Conservation (phyloP, 2,888 invertebrate species). For the Nasonovia ribisnigri region DNA sequence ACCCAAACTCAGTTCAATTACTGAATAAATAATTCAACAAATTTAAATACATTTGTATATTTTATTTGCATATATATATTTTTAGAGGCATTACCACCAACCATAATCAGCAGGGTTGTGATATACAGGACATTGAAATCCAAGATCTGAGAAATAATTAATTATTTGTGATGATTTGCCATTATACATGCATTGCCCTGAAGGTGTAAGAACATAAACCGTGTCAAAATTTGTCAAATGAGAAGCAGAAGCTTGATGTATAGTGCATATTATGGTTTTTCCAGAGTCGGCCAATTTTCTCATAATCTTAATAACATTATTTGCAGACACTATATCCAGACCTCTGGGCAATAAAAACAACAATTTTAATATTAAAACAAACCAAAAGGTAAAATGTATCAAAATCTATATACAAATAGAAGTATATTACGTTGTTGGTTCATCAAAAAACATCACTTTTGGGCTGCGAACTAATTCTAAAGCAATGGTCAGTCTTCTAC, state of each 20-base stretch:
- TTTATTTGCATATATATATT: not conserved
- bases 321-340: constrained; percentile 84
- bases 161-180: constrained; percentile 83
- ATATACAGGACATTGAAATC: constrained; percentile 81
- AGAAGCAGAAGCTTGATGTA: constrained; percentile 91
- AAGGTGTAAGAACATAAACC: constrained; percentile 81
- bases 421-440: constrained; percentile 57
- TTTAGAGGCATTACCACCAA: constrained; percentile 69
- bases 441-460: constrained; percentile 61
- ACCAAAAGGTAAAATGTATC: not conserved
- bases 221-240: constrained; percentile 91
- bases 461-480: constrained; percentile 60
- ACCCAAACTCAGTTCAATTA: constrained; percentile 84
- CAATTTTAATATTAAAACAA: not conserved
- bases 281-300: constrained; percentile 87
- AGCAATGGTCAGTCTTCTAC: constrained; percentile 55
- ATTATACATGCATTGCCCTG: constrained; percentile 85
- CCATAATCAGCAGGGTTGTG: constrained; percentile 94
- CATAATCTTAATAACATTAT: constrained; percentile 83
- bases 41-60: not conserved
- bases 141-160: constrained; percentile 79
- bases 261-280: constrained; percentile 87
- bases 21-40: constrained; percentile 71
- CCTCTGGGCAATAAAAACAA: constrained; percentile 74
- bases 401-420: not conserved